Conservation (phyloP, 2,797 vertebrate species). For the Onychomys torridus region DNA sequence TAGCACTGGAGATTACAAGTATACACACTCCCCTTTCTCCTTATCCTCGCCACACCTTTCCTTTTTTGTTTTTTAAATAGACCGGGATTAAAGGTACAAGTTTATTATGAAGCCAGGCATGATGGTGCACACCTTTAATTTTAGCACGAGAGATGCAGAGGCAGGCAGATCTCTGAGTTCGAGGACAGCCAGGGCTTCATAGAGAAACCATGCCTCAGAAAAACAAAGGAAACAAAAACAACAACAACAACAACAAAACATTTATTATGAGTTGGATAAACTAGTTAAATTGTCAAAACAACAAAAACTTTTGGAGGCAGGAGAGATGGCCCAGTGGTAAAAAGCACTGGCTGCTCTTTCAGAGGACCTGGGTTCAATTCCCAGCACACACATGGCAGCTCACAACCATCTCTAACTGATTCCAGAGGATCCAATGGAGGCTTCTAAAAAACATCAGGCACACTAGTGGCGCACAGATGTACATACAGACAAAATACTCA, state of each 20-base stretch:
- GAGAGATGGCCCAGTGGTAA: not conserved
- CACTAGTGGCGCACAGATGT: not conserved
- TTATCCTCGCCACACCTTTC: too few relatives aligned
- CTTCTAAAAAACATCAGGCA: not conserved
- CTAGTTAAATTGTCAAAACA: conserved; percentile 22
- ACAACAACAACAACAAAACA: not conserved
- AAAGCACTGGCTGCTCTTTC: not conserved
- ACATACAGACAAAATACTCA: not conserved
- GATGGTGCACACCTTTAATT: not conserved
- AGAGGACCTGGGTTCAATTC: not conserved
- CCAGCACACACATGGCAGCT: not conserved
- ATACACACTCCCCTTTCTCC: not conserved
- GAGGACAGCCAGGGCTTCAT: too few relatives aligned
- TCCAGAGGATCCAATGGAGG: not conserved
- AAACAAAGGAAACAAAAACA: not conserved
- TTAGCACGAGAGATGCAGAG: not conserved
- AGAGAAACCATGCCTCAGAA: not conserved
- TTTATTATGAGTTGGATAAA: conserved; percentile 24
- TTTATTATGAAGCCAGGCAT: not conserved
- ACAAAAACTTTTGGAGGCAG: not conserved
- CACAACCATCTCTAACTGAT: not conserved
- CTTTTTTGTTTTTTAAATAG: conserved; percentile 47
- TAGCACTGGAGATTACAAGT: too few relatives aligned
- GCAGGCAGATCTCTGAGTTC: too few relatives aligned
- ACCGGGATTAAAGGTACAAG: not conserved